Evolutionary conservation across 2,888 invertebrate genomes (phyloP), one percentile per base, ranked within the genome.

Genomic region (Zele albiditarsus): DNA sequence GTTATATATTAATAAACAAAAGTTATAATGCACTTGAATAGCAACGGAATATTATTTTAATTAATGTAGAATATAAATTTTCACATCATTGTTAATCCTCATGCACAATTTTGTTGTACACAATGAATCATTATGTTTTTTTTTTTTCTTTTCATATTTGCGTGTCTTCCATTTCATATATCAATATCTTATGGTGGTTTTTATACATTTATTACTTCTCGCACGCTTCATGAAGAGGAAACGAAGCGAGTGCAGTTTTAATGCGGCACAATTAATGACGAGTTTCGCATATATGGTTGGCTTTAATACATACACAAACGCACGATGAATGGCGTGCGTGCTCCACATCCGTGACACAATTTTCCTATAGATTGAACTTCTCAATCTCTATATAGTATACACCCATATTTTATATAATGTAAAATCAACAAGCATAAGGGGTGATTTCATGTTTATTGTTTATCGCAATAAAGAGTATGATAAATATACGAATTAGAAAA

Each of bases 341-440:
- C 86, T 89, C 89, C 79, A 89, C 88, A 89, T 89, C 84, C 86
- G 88, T 89, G 89, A 89, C 89, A 89, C 87, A 84, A 86, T 89
- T 89, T 88, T 88, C 81, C 82, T 58, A 69, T 58, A 68, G 67
- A 69, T 63, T 65, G 49, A 65, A 72, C 73, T 62, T 49, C 46
- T 42, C 73, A 46, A 31, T 57, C 42, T 31, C 4, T 73, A 27
- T 38, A 57, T 14, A 20, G 27, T 23, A 23, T 68, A 16, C 4
- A 57, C 58, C 38, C 20, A 57, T 12, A 10, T 10, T 1, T 53
- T 20, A 20, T 42, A 42, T 16, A n/a, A n/a, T 16, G 6, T 46
- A 16, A 46, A 46, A 46, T 16, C 46, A 46, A 46, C 16, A 14
- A 16, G 16, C 38, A 12, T 8, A 38, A 12, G 38, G 10, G 38